phyloP scores from a whole-genome alignment of 2,113 vertebrate genomes.

The Sarotherodon lohbergeri region DNA sequence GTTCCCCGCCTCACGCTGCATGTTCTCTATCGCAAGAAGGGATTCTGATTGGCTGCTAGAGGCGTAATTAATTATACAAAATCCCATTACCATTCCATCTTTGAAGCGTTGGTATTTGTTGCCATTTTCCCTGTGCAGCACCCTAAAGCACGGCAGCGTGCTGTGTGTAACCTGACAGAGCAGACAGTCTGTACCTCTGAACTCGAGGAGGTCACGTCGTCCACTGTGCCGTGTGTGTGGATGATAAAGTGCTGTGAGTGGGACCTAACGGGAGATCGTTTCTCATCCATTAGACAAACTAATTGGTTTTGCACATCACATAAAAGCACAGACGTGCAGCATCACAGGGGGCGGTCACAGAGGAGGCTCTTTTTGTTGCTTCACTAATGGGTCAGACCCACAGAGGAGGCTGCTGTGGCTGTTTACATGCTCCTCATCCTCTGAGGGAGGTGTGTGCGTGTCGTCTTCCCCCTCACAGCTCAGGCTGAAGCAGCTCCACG shows the following conservation, averaged over 20 bases:
- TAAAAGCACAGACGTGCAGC: background rate
- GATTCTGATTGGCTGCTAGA: background rate
- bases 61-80: background rate
- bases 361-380: background rate
- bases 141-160: background rate
- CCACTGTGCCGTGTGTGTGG: background rate
- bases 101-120: background rate
- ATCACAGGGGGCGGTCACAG: background rate
- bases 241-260: background rate
- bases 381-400: background rate
- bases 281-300: slow-evolving; percentile 15
- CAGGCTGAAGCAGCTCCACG: background rate
- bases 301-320: background rate
- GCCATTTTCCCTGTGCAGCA: background rate
- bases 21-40: background rate
- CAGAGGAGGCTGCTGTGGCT: background rate
- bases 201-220: background rate
- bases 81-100: background rate
- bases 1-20: background rate
- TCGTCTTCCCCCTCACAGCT: background rate
- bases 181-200: background rate
- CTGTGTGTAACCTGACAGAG: background rate
- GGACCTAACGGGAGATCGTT: background rate
- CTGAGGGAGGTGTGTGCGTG: background rate
- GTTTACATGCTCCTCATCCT: background rate